A percentile compares a stretch with the other conserved stretches of the same genome.
These are phyloP conservation scores for Holothuria leucospilota DNA, from an alignment of 53 echinoderm and acorn worm genomes.

Conservation along the genomic window DNA sequence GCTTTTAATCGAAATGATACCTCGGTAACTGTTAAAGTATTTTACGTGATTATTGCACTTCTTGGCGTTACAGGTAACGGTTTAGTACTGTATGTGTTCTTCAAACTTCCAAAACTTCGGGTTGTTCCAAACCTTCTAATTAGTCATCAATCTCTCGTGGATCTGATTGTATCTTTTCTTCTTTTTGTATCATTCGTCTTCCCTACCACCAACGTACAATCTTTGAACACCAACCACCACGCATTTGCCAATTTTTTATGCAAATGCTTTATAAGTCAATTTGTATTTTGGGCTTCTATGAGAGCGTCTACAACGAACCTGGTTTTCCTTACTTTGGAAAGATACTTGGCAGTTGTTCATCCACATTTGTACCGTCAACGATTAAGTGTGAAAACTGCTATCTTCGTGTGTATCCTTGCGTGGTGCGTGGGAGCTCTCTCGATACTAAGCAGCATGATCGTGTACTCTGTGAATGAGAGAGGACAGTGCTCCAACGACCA, in stretches of 20 bases:
- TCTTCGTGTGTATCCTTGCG: neutral
- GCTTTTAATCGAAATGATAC: no score
- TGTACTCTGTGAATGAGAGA: neutral
- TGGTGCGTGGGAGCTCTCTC: constrained; percentile 2
- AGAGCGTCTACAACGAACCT: constrained; percentile 22
- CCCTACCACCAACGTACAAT: neutral
- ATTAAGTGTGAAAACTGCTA: neutral
- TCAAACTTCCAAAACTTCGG: constrained; percentile 20
- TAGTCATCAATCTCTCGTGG: constrained; percentile 13
- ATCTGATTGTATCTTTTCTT: neutral
- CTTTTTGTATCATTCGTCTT: neutral
- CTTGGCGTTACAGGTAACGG: constrained; percentile 23
- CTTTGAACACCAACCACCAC: no score
- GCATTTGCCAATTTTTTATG: no score
- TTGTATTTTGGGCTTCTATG: constrained; percentile 16
- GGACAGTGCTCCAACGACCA: neutral
- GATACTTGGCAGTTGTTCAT: constrained; percentile 26
- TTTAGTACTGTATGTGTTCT: constrained; percentile 28
- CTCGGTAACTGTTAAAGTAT: neutral
- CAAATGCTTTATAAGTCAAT: neutral
- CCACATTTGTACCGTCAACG: neutral
- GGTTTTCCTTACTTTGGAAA: constrained; percentile 23
- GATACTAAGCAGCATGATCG: neutral
- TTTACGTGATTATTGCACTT: constrained; percentile 6
- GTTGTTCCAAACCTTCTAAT: constrained; percentile 5